Evolutionary conservation across 1,140 invertebrate genomes (phyloP).

Genomic region (Orius insidiosus): DNA sequence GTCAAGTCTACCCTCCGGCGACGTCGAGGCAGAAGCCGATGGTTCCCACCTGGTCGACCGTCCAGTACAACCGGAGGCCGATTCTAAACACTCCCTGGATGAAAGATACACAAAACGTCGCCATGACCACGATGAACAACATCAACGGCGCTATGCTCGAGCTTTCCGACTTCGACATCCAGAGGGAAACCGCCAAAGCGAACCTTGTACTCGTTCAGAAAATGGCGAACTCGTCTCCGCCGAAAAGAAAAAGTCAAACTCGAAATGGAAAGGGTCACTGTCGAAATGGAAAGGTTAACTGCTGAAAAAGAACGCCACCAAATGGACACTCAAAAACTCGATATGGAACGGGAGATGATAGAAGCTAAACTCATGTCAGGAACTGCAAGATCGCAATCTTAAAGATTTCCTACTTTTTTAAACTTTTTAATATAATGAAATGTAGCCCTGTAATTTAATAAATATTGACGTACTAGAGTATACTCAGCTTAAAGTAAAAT

Average conservation of each 20-base stretch:
- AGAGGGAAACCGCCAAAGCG: slow-evolving; percentile 10
- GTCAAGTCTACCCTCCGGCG: too few species aligned
- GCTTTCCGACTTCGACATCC: slow-evolving; percentile 10
- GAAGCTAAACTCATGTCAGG: slow-evolving; percentile 10
- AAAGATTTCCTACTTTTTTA: too few species aligned
- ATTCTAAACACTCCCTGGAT: slow-evolving; percentile 13
- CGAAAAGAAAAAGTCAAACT: slow-evolving; percentile 10
- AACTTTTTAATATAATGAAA: too few species aligned
- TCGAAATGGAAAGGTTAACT: slow-evolving; percentile 3
- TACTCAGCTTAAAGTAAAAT: too few species aligned
- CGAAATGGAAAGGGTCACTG: slow-evolving; percentile 1
- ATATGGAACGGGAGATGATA: slow-evolving; percentile 11
- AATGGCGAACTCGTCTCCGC: slow-evolving; percentile 10
- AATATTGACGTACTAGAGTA: too few species aligned
- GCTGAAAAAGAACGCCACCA: slow-evolving; percentile 4
- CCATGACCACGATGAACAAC: slow-evolving; percentile 8
- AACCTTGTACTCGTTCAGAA: slow-evolving; percentile 9
- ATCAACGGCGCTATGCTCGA: slow-evolving; percentile 11
- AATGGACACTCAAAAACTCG: slow-evolving; percentile 13
- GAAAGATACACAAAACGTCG: slow-evolving; percentile 12
- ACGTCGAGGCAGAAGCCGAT: too few species aligned
- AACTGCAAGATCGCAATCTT: too few species aligned
- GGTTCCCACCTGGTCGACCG: slow-evolving; percentile 5
- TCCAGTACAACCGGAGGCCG: slow-evolving; percentile 5
- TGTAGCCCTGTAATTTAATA: too few species aligned